Conservation (phyloP, 2,797 vertebrate species). For the Bothrops alternatus region DNA sequence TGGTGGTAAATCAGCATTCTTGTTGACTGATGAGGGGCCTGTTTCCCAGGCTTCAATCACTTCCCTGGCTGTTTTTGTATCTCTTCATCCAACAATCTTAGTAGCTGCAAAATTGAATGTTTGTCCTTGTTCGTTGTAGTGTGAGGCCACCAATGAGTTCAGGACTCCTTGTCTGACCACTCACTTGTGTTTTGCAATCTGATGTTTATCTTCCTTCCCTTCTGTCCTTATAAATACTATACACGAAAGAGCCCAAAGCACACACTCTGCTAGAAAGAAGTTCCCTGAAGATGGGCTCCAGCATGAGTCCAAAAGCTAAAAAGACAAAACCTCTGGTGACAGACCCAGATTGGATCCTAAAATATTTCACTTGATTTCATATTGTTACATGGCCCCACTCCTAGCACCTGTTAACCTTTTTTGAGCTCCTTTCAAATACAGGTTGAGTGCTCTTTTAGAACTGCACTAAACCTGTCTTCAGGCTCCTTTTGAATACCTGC, state of each 20-base stretch:
- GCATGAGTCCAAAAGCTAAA: background rate
- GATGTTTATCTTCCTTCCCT: background rate
- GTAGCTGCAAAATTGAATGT: background rate
- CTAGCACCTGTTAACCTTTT: background rate
- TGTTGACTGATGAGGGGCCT: background rate
- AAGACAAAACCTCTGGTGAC: background rate
- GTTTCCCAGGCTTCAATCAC: background rate
- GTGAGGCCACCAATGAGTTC: background rate
- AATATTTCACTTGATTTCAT: background rate
- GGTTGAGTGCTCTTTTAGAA: background rate
- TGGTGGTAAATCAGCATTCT: background rate
- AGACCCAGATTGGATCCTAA: background rate
- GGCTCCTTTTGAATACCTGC: background rate
- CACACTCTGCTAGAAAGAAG: background rate
- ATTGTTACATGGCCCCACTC: background rate
- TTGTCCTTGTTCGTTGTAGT: background rate
- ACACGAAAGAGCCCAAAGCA: background rate
- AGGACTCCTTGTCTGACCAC: background rate
- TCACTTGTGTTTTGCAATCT: background rate
- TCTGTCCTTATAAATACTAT: background rate
- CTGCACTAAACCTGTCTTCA: background rate
- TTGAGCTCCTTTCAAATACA: background rate
- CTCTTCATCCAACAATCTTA: background rate
- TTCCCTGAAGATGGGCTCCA: background rate
- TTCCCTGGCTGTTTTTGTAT: background rate